Percentiles rank a stretch among this genome's conserved stretches.
Evolutionary conservation across 1,140 invertebrate species (phyloP).

Genomic region (Lepidurus arcticus): DNA sequence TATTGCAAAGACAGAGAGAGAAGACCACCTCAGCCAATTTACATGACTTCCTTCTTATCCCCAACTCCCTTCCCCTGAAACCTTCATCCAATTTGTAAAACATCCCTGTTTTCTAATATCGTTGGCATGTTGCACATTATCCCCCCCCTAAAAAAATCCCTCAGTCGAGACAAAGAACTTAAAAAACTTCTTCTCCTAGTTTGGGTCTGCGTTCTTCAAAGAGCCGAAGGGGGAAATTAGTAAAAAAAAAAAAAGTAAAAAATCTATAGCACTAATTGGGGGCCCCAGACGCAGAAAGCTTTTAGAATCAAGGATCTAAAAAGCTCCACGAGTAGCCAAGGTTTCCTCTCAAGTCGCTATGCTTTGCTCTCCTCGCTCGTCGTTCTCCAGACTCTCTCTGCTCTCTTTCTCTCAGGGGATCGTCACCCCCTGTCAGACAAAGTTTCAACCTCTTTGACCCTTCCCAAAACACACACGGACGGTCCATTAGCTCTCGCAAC

Average conservation of each 20-base stretch:
- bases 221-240: not conserved
- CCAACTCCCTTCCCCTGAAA: not conserved
- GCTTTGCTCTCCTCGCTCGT: not conserved
- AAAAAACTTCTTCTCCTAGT: not conserved
- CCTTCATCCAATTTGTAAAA: not conserved
- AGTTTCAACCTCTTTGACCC: not conserved
- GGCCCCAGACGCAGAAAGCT: conserved; percentile 13
- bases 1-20: not conserved
- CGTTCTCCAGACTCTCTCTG: not conserved
- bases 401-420: not conserved
- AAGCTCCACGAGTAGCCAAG: not conserved
- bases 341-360: not conserved
- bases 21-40: conserved; percentile 7
- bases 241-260: not conserved
- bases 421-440: not conserved
- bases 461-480: conserved; percentile 12
- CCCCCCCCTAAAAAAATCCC: not conserved
- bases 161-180: not conserved
- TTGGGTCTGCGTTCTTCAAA: not conserved
- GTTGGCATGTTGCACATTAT: not conserved
- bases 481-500: conserved; percentile 18
- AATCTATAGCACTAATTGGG: conserved; percentile 8
- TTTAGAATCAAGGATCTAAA: conserved; percentile 20
- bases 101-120: not conserved
- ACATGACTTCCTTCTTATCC: not conserved